phyloP scores from a whole-genome alignment of 2,888 invertebrate species.

The Cheiracanthium punctorium region DNA sequence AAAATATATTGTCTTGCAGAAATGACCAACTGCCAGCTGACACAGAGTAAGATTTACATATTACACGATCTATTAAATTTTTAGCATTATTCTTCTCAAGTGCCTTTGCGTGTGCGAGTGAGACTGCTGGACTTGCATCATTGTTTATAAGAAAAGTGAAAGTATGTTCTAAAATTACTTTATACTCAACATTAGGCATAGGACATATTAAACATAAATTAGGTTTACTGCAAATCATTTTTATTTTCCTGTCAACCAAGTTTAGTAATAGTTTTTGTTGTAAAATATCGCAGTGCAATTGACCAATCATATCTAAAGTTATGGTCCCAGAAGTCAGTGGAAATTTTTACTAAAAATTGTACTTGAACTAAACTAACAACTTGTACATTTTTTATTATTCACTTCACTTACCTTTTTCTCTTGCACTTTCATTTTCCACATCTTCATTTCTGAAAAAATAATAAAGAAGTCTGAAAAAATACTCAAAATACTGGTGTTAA shows the following conservation, averaged over 20 bases:
- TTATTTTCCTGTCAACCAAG: conserved; percentile 27
- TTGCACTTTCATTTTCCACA: too few relatives aligned
- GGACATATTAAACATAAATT: conserved; percentile 22
- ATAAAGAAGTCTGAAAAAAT: too few relatives aligned
- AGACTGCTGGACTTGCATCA: conserved; percentile 11
- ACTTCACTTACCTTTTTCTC: too few relatives aligned
- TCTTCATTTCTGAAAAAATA: too few relatives aligned
- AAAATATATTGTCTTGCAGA: conserved; percentile 18
- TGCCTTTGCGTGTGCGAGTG: conserved; percentile 1
- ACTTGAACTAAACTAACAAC: too few relatives aligned
- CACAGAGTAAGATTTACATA: conserved; percentile 15
- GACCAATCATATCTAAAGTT: conserved; percentile 41
- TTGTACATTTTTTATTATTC: too few relatives aligned
- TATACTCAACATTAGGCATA: conserved; percentile 24
- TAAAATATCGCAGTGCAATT: conserved; percentile 50
- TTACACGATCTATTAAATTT: background rate
- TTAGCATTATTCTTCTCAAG: conserved; percentile 1
- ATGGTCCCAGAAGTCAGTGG: too few relatives aligned
- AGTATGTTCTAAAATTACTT: conserved; percentile 18
- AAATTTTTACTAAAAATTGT: too few relatives aligned
- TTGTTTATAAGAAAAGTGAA: conserved; percentile 71
- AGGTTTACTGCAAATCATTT: conserved; percentile 31
- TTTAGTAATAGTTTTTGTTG: conserved; percentile 20
- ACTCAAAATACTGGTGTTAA: too few relatives aligned
- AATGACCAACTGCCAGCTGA: background rate